Conservation (phyloP, 2,113 vertebrate species). For the Rhea pennata region DNA sequence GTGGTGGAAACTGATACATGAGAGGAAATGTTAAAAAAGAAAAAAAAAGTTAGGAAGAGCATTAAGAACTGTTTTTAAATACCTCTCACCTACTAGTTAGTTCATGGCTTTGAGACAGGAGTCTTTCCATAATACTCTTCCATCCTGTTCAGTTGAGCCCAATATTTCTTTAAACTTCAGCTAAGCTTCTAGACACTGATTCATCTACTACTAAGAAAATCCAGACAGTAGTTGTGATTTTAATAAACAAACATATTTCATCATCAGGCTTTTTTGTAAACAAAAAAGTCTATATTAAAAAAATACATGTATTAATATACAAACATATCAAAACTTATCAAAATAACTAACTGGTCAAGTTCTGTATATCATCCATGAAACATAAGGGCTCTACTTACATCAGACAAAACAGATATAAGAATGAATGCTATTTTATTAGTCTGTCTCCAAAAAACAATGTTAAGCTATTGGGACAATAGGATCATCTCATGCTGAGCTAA, state of each 20-base stretch:
- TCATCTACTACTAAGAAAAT: background rate
- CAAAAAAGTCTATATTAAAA: background rate
- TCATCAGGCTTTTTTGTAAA: background rate
- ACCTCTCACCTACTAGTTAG: background rate
- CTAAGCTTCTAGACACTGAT: background rate
- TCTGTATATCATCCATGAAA: background rate
- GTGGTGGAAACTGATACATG: accelerated
- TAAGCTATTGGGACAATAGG: background rate
- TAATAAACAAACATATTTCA: background rate
- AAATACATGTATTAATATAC: accelerated
- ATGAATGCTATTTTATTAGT: background rate
- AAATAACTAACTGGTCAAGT: background rate
- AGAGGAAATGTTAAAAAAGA: background rate
- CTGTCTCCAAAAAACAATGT: background rate
- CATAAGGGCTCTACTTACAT: accelerated
- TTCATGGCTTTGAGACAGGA: background rate
- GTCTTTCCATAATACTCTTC: background rate
- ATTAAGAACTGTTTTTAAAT: background rate
- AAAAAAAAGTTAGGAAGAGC: background rate
- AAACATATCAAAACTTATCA: background rate
- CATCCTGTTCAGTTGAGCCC: background rate
- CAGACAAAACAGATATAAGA: background rate
- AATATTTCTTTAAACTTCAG: background rate
- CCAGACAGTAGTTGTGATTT: background rate
- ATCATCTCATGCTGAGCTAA: background rate